Evolutionary conservation across 2,797 vertebrate genomes (phyloP), one percentile per base, ranked within the genome.

Genomic region (Myripristis murdjan): DNA sequence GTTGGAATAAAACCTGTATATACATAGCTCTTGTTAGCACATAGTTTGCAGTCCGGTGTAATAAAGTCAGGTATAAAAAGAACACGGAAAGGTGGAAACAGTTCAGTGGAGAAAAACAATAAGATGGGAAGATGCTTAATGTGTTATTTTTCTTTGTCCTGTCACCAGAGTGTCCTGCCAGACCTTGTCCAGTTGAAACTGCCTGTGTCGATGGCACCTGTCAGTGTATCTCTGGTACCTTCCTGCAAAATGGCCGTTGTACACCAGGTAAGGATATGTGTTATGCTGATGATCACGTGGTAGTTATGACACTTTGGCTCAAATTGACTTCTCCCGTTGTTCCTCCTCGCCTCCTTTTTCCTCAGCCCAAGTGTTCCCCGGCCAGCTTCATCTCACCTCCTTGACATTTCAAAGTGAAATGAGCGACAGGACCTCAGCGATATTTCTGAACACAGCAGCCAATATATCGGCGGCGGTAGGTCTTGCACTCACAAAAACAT

Each of bases 321-420:
- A 9, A 35, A 24, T n/a, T n/a, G 18, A 44, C 16, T 35, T 23
- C 55, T 43, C 4, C 0, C 0, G n/a, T 62, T 24, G 28, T 8
- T 57, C 26, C 15, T 62, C 12, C 12, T 31, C 2, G 48, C 7
- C 14, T 59, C 20, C 6, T 80, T 35, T 49, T 28, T 44, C 15
- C 59, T 23, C 68, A 95, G 95, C 70, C 10, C 90, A 85, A 88
- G 88, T 93, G 20, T 95, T 95, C 64, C 75, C 94, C 10, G 93
- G 91, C 23, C 5, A 2, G 5, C 91, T 95, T 64, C 91, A 82
- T 56, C 11, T 95, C 46, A 56, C 0, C 3, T n/a, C 20, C 3
- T 8, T 85, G 24, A 0, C 0, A 0, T 95, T 92, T 86, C 0
- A 2, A 0, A 0, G 14, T 0, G 18, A 54, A 22, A 94, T 95